Conservation (phyloP, 2,113 vertebrate species). For the Menura novaehollandiae region DNA sequence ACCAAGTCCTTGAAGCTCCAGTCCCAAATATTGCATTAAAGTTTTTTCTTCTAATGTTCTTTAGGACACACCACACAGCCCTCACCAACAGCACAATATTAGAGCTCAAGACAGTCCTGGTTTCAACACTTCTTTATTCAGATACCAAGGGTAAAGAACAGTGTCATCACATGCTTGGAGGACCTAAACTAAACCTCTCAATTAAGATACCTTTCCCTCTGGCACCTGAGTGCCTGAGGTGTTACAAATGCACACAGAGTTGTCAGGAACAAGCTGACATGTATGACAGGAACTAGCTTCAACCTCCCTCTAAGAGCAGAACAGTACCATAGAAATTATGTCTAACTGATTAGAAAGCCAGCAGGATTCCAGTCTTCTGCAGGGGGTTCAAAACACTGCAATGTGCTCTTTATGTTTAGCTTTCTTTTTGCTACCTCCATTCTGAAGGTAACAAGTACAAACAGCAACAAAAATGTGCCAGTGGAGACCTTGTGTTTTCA, state of each 20-base stretch:
- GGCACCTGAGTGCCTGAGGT: neutral
- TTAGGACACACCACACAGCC: neutral
- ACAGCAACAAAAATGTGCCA: neutral
- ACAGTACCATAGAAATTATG: neutral
- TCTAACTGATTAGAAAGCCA: neutral
- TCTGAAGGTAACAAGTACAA: neutral
- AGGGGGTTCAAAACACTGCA: neutral
- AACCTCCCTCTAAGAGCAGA: neutral
- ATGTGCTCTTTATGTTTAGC: neutral
- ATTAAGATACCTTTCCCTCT: neutral
- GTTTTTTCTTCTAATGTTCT: neutral
- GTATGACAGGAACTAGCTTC: no score
- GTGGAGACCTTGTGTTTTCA: neutral
- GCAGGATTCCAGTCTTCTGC: neutral
- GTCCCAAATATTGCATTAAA: neutral
- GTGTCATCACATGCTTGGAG: neutral
- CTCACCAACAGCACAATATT: neutral
- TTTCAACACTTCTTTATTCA: neutral
- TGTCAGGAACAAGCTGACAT: no score
- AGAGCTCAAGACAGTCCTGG: neutral
- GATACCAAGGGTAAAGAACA: neutral
- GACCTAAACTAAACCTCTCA: neutral
- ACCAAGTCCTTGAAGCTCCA: neutral
- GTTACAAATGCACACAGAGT: neutral
- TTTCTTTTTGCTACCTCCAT: neutral